Conservation (phyloP, 92 coral and sea anemone genomes). For the Phymanthus crucifer region DNA sequence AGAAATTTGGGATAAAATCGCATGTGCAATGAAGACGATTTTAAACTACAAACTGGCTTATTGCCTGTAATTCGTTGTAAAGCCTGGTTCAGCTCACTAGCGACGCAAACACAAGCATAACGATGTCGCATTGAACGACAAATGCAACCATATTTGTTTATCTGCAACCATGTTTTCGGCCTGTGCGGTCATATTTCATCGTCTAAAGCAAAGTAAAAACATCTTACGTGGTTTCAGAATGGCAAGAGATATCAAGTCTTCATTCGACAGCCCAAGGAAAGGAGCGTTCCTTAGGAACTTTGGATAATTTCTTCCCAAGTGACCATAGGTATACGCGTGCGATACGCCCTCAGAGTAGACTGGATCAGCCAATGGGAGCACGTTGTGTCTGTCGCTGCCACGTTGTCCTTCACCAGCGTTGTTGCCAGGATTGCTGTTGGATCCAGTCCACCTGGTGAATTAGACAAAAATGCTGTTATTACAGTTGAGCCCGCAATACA, state of each 20-base stretch:
- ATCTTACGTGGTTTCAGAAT: constrained; percentile 18
- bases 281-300: constrained; percentile 7
- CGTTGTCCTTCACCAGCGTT: constrained; percentile 44
- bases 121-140: no score
- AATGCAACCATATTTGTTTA: no score
- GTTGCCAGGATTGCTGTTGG: constrained; percentile 37
- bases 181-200: neutral
- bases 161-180: no score
- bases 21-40: no score
- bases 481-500: no score
- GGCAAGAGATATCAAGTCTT: constrained; percentile 15
- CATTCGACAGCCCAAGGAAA: constrained; percentile 20
- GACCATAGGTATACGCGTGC: neutral
- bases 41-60: no score
- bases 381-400: constrained; percentile 42
- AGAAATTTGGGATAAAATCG: no score
- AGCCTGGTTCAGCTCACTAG: no score
- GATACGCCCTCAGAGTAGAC: constrained; percentile 21
- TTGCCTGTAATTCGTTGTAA: no score
- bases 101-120: no score
- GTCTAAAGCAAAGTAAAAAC: neutral
- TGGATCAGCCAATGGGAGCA: constrained; percentile 29
- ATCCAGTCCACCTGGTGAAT: constrained; percentile 54
- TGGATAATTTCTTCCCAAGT: constrained; percentile 42
- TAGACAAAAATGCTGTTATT: neutral